Conservation (phyloP, 1,140 invertebrate species). For the Scaptomyza hsui region DNA sequence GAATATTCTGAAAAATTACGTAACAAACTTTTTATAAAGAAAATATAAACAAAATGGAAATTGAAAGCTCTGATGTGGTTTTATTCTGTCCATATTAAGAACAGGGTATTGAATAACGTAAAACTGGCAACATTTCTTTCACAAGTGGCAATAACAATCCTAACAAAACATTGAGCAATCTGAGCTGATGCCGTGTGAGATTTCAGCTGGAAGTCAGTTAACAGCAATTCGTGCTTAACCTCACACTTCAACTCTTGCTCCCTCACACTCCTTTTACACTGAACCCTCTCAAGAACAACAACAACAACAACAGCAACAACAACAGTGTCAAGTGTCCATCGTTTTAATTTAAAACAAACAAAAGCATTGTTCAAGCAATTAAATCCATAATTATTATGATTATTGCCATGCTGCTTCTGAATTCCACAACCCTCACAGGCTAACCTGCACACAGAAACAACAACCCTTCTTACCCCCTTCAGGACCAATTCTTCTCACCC, state of each 20-base stretch:
- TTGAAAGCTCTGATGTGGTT: too few species aligned
- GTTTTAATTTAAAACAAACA: slow-evolving; percentile 60
- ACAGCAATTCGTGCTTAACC: neutral
- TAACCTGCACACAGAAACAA: neutral
- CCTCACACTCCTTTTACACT: neutral
- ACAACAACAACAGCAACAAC: slow-evolving; percentile 11
- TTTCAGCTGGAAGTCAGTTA: neutral
- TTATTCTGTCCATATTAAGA: too few species aligned
- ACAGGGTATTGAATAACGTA: too few species aligned
- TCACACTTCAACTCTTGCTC: neutral
- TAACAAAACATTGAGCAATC: neutral
- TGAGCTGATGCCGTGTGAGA: neutral
- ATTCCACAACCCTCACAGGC: slow-evolving; percentile 20
- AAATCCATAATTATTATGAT: slow-evolving; percentile 55
- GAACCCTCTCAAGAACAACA: neutral
- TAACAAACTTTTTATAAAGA: too few species aligned
- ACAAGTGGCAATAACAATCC: neutral
- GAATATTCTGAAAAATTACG: too few species aligned
- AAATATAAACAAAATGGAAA: too few species aligned
- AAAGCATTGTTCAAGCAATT: slow-evolving; percentile 60
- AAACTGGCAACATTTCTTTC: too few species aligned
- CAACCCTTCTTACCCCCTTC: slow-evolving; percentile 12
- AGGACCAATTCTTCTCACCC: too few species aligned
- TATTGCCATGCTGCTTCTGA: slow-evolving; percentile 25
- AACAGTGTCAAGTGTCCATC: slow-evolving; percentile 43